These are phyloP conservation scores for Eira barbara DNA, from an alignment of 2,113 vertebrate species.

Conservation along the genomic window DNA sequence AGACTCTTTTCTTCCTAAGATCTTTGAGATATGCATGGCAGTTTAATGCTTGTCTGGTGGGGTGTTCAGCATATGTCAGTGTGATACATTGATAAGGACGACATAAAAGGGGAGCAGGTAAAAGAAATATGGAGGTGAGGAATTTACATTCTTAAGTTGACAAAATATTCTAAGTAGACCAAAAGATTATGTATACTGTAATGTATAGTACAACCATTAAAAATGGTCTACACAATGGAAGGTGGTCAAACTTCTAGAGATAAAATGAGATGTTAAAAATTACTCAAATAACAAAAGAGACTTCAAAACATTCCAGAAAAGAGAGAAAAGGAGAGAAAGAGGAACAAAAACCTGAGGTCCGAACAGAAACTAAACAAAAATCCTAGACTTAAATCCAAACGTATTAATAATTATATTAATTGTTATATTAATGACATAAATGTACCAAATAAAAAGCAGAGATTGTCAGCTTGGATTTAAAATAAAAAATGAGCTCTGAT, in stretches of 20 bases:
- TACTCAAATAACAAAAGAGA: conserved; percentile 2
- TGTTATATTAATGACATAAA: neutral
- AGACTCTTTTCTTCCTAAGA: neutral
- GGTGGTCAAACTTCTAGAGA: neutral
- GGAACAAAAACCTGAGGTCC: neutral
- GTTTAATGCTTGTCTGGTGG: neutral
- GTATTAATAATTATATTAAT: neutral
- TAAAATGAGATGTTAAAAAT: neutral
- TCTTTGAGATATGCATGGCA: neutral
- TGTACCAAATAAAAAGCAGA: neutral
- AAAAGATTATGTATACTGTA: neutral
- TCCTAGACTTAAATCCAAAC: neutral
- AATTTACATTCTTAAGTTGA: neutral
- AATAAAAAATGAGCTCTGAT: neutral
- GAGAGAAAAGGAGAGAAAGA: neutral
- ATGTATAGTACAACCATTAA: neutral
- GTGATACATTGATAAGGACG: neutral
- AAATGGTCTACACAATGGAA: neutral
- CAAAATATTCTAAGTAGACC: neutral
- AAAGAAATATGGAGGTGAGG: neutral
- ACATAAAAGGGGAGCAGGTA: neutral
- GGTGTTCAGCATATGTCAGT: neutral
- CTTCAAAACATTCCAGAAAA: neutral
- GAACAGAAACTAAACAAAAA: neutral
- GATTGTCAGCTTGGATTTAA: neutral